Percentiles rank a stretch among this genome's conserved stretches.
These are phyloP conservation scores for Sinella curviseta DNA, from an alignment of 1,140 invertebrate genomes.

Conservation along the genomic window DNA sequence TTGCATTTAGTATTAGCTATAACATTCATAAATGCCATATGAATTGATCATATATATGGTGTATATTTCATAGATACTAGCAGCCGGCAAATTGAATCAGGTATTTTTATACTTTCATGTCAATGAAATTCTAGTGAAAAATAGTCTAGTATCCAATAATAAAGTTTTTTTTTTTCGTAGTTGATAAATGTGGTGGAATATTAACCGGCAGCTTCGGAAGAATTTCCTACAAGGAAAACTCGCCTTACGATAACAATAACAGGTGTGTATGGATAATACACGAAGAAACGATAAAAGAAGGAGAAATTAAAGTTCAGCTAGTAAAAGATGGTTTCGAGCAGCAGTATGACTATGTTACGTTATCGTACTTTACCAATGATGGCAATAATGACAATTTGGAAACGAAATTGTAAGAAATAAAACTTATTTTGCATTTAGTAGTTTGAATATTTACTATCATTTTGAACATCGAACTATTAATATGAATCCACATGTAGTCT, in stretches of 20 bases:
- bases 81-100: background rate
- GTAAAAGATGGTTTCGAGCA: background rate
- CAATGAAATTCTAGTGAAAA: too few species aligned
- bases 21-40: too few species aligned
- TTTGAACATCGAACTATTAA: background rate
- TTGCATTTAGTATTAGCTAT: too few species aligned
- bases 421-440: constrained; percentile 3
- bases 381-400: background rate
- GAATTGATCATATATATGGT: too few species aligned
- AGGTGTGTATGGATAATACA: constrained; percentile 3
- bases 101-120: too few species aligned
- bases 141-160: too few species aligned
- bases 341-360: constrained; percentile 1
- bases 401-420: background rate
- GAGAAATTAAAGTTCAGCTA: background rate
- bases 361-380: background rate
- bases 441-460: background rate
- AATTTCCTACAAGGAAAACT: background rate
- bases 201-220: background rate
- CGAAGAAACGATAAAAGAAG: background rate
- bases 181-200: background rate
- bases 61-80: too few species aligned
- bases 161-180: too few species aligned
- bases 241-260: background rate
- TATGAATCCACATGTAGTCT: background rate